A percentile compares a stretch with the other conserved stretches of the same genome.
phyloP scores from a whole-genome alignment of 2,888 invertebrate species.

The Leptopilina drosophilae region DNA sequence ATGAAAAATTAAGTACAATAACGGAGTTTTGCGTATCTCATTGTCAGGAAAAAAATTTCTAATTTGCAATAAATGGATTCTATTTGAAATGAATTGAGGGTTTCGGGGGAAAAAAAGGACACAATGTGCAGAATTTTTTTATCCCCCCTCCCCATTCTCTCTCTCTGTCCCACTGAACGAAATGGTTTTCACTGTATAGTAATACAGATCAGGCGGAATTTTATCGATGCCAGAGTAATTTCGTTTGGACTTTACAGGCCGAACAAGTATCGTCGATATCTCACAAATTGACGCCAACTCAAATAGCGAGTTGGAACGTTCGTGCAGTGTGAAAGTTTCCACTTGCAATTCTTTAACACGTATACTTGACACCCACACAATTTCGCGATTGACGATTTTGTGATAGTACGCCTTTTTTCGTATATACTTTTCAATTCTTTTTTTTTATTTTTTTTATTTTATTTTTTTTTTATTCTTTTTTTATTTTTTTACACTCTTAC shows the following conservation, averaged over 20 bases:
- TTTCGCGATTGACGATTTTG: slow-evolving; percentile 55
- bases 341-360: slow-evolving; percentile 8
- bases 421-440: slow-evolving; percentile 9
- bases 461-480: no score
- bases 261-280: slow-evolving; percentile 35
- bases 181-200: neutral
- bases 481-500: slow-evolving; percentile 44
- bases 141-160: neutral
- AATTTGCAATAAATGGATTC: no score
- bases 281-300: slow-evolving; percentile 29
- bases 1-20: no score
- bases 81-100: no score
- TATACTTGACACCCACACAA: slow-evolving; percentile 45
- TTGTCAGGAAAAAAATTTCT: no score
- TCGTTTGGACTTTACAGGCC: slow-evolving; percentile 29
- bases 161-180: neutral
- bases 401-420: slow-evolving; percentile 46
- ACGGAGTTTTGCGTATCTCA: no score
- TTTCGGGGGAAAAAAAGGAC: no score
- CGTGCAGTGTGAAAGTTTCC: slow-evolving; percentile 36
- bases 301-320: slow-evolving; percentile 16
- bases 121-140: slow-evolving; percentile 5
- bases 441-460: no score
- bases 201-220: slow-evolving; percentile 16
- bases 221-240: slow-evolving; percentile 35